Conservation (phyloP, 2,888 invertebrate species). For the Cataglyphis livida region DNA sequence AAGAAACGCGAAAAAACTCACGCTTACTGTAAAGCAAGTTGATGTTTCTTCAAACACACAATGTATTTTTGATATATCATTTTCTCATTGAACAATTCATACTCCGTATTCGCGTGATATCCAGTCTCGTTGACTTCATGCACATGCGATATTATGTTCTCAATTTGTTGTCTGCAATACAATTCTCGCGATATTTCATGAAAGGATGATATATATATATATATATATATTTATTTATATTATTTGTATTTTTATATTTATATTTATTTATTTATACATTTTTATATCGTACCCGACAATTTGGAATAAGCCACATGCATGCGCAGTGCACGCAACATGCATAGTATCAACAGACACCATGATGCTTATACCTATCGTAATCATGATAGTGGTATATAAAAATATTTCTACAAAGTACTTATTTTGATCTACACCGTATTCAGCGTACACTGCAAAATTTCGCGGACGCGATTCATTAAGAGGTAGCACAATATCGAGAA, state of each 20-base stretch:
- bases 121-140: neutral
- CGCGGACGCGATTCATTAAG: constrained; percentile 30
- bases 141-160: neutral
- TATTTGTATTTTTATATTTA: too few relatives aligned
- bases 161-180: constrained; percentile 11
- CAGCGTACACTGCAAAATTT: constrained; percentile 2
- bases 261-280: too few relatives aligned
- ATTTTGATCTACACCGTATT: constrained; percentile 21
- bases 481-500: constrained; percentile 30
- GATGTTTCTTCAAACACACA: constrained; percentile 37
- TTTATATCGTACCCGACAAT: constrained; percentile 12
- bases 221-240: too few relatives aligned
- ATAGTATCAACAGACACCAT: constrained; percentile 29
- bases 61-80: constrained; percentile 31
- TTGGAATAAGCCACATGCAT: constrained; percentile 34
- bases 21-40: constrained; percentile 38
- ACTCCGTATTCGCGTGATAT: neutral
- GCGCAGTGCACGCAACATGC: constrained; percentile 33
- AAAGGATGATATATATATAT: neutral
- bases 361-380: neutral
- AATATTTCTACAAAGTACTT: constrained; percentile 16
- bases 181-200: neutral
- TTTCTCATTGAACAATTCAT: neutral
- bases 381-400: neutral
- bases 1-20: neutral